A percentile compares a stretch with the other conserved stretches of the same genome.
phyloP scores from a whole-genome alignment of 2,113 vertebrate species.

The Cinclus mexicanus region DNA sequence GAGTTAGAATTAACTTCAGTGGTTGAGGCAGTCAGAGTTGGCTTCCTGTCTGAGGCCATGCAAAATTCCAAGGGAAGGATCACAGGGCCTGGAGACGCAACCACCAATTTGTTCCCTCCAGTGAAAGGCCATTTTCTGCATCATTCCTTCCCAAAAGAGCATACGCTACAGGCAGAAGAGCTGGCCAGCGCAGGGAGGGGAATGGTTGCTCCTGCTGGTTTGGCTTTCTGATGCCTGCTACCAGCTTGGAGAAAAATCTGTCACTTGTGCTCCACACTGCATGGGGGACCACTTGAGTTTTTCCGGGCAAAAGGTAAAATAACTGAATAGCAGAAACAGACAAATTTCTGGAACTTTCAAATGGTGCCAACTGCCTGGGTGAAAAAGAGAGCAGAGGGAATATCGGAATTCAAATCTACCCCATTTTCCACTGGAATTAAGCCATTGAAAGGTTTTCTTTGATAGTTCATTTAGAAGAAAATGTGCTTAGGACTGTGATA shows the following conservation, averaged over 20 bases:
- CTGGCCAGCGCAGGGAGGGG: not conserved
- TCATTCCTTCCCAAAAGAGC: not conserved
- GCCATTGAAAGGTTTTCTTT: not conserved
- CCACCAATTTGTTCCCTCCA: not conserved
- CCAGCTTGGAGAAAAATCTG: constrained; percentile 43
- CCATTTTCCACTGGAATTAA: not conserved
- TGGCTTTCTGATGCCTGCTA: not conserved
- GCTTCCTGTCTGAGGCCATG: not conserved
- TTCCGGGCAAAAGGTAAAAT: constrained; percentile 15
- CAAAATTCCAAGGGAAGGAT: not conserved
- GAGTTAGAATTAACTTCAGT: not conserved
- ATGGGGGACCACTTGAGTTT: not conserved
- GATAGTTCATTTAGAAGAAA: not conserved
- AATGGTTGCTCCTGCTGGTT: constrained; percentile 6
- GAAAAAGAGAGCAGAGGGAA: not conserved
- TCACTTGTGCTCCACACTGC: not conserved
- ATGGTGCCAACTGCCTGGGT: not conserved
- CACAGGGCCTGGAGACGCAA: accelerated
- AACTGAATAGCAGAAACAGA: not conserved
- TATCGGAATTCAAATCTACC: not conserved
- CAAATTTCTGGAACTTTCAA: not conserved
- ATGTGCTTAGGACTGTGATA: not conserved
- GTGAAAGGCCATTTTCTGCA: not conserved
- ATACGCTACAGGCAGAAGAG: not conserved
- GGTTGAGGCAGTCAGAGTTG: not conserved